A percentile compares a stretch with the other conserved stretches of the same genome.
These are phyloP conservation scores for Rosalia funebris DNA, from an alignment of 2,888 invertebrate species.

Conservation along the genomic window DNA sequence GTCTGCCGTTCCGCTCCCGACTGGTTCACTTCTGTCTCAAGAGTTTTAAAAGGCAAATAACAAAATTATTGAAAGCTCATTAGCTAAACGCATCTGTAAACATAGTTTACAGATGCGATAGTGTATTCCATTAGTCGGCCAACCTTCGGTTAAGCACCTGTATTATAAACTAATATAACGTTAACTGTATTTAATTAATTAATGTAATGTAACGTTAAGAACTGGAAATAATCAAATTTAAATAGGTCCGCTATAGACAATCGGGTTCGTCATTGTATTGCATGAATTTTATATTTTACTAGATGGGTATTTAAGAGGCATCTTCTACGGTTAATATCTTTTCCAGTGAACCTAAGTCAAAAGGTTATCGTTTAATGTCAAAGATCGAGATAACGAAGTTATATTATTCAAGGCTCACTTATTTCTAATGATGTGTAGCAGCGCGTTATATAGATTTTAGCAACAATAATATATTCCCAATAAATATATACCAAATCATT, in stretches of 20 bases:
- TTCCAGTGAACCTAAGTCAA: conserved; percentile 51
- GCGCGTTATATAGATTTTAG: conserved; percentile 15
- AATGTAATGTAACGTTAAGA: too few relatives aligned
- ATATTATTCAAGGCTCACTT: conserved; percentile 55
- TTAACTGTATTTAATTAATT: too few relatives aligned
- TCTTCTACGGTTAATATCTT: conserved; percentile 45
- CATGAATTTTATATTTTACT: too few relatives aligned
- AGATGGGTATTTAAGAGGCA: conserved; percentile 29
- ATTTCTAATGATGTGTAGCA: conserved; percentile 51
- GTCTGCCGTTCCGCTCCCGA: conserved; percentile 46
- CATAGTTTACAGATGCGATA: too few relatives aligned
- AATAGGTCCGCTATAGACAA: too few relatives aligned
- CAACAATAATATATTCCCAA: not conserved
- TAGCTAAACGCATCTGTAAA: conserved; percentile 34
- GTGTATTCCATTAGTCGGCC: not conserved
- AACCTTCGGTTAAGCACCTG: too few relatives aligned
- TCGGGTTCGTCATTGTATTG: too few relatives aligned
- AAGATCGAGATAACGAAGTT: conserved; percentile 34
- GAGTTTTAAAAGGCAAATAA: conserved; percentile 34
- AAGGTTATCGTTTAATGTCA: conserved; percentile 48
- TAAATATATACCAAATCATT: too few relatives aligned
- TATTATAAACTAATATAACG: too few relatives aligned
- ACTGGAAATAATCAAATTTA: too few relatives aligned
- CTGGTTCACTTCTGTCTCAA: conserved; percentile 34
- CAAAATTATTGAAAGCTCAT: conserved; percentile 34